These are phyloP conservation scores for Nomada lathburiana DNA, from an alignment of 2,888 invertebrate species.

Conservation along the genomic window DNA sequence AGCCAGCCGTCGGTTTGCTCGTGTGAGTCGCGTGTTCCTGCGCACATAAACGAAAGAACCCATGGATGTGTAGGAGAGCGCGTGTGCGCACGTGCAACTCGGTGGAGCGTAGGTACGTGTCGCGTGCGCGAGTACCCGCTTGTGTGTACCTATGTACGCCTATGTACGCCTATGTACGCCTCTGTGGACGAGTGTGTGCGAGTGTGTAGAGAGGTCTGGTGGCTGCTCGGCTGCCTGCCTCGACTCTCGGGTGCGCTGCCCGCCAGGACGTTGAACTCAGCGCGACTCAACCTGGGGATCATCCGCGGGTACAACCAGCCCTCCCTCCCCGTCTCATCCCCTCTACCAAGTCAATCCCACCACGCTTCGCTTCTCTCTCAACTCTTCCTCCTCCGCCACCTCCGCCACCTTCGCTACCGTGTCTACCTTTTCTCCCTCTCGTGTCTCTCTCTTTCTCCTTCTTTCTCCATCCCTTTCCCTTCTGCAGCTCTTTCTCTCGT, in stretches of 20 bases:
- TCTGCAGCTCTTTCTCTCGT: constrained; percentile 18
- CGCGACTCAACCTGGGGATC: constrained; percentile 84
- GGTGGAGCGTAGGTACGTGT: constrained; percentile 50
- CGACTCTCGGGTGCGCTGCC: constrained; percentile 83
- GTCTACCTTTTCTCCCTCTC: constrained; percentile 18
- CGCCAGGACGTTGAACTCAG: constrained; percentile 84
- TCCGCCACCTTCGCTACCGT: constrained; percentile 21
- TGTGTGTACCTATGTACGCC: constrained; percentile 40
- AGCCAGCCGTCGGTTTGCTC: constrained; percentile 43
- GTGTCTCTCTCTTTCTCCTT: neutral
- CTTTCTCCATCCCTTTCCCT: constrained; percentile 4
- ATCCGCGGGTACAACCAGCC: constrained; percentile 70
- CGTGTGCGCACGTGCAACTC: constrained; percentile 45
- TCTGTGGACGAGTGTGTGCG: constrained; percentile 14
- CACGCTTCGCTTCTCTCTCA: neutral
- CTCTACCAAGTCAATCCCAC: constrained; percentile 16
- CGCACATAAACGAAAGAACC: constrained; percentile 30
- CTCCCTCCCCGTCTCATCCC: constrained; percentile 36
- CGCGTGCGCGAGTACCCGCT: constrained; percentile 43
- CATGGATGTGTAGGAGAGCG: constrained; percentile 24
- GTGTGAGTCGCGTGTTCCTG: constrained; percentile 22
- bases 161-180: constrained; percentile 8
- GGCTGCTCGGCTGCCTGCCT: constrained; percentile 73
- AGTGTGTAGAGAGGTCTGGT: constrained; percentile 73
- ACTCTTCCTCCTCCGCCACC: constrained; percentile 22